Base-by-base conservation (phyloP, 2,113 vertebrate genomes). In the Coreoperca whiteheadi region DNA sequence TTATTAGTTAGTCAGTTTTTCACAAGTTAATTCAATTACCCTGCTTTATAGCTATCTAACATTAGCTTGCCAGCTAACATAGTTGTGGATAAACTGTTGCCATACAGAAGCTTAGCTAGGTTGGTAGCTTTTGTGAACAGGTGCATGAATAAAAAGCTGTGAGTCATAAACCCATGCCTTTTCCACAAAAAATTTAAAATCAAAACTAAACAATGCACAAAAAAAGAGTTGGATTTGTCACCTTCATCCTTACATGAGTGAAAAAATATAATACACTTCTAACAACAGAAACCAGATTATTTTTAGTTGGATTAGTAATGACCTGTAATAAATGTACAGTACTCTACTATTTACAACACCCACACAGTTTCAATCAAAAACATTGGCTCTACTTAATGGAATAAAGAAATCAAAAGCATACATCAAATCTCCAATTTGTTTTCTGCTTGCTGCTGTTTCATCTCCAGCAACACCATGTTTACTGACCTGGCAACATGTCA, bases 401-500 rank as follows among this genome's bases (percentile, higher is more conserved):
- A 48, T 11, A 72, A 81, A 71, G 28, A 81, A 83, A 86, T 76
- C 50, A 78, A 86, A 39, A 67, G 39, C 48, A 0, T 32, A 59
- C 71, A 69, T 63, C n/a, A 73, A 74, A 75, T 76, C 60, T 77
- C 25, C 50, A 83, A 81, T 82, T 89, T 89, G 79, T 77, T 74
- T 89, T 86, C 64, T 63, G 56, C 78, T 73, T 30, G 12, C 68
- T 82, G 70, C 78, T 77, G 73, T 76, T 91, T 87, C 86, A 81
- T 92, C 79, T 91, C 74, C 82, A 80, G 76, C 84, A 91, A 90
- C 90, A 89, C 88, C 90, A 89, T 94, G 93, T 93, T 94, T 94
- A 93, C 91, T 95, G 94, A 94, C 93, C 93, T 95, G 94, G 93
- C 92, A 94, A 93, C 91, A 91, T 95, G 94, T 95, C 94, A 92